These are phyloP conservation scores for Spilarctia lutea DNA, from an alignment of 2,888 invertebrate species.

Conservation along the genomic window DNA sequence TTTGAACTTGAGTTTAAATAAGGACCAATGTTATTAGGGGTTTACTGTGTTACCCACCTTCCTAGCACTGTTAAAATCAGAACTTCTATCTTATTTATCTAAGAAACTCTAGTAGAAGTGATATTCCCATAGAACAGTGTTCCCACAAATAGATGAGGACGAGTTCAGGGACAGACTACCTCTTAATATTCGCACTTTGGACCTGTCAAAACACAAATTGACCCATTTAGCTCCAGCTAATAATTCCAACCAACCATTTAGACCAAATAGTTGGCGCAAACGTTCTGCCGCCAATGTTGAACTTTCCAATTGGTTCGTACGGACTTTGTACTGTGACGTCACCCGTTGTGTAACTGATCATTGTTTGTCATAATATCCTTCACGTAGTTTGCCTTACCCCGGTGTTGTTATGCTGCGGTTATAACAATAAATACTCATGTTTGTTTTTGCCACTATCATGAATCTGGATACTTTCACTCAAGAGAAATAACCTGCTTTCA, in stretches of 20 bases:
- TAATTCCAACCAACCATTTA: conserved; percentile 46
- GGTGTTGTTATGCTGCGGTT: conserved; percentile 31
- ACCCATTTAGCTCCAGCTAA: conserved; percentile 41
- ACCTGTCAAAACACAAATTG: conserved; percentile 37
- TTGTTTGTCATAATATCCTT: conserved; percentile 69
- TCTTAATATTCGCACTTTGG: conserved; percentile 27
- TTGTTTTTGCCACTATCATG: neutral
- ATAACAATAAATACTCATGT: conserved; percentile 17
- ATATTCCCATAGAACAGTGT: neutral
- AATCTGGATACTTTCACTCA: conserved; percentile 31
- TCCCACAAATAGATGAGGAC: neutral
- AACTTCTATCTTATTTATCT: neutral
- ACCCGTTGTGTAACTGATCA: conserved; percentile 55
- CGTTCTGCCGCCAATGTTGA: conserved; percentile 57
- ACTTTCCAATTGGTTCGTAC: conserved; percentile 70
- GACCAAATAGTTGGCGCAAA: conserved; percentile 50
- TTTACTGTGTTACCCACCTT: neutral
- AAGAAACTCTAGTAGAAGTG: neutral
- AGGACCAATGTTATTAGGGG: neutral
- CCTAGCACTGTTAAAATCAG: neutral
- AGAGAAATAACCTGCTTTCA: conserved; percentile 27
- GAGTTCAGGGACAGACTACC: neutral
- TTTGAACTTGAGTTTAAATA: too few relatives aligned
- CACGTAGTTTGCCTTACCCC: conserved; percentile 44
- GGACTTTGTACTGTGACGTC: conserved; percentile 75